Conservation (phyloP, 1,140 invertebrate species). For the Macrocentrus cingulum region DNA sequence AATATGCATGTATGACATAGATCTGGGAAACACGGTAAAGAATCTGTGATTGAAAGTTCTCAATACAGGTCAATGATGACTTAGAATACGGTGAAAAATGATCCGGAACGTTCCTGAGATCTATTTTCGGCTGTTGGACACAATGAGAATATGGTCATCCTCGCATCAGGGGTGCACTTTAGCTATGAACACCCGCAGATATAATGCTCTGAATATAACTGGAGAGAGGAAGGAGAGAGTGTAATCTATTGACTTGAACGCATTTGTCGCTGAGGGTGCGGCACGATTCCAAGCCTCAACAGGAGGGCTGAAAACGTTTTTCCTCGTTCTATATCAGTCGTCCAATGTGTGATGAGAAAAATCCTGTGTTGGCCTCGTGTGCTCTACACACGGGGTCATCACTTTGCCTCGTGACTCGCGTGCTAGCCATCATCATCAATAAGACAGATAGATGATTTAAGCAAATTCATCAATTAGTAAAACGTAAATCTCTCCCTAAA, state of each 20-base stretch:
- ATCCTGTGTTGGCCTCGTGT: background rate
- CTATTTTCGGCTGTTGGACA: background rate
- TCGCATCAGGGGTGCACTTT: slow-evolving; percentile 15
- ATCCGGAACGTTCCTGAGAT: background rate
- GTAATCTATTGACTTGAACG: slow-evolving; percentile 14
- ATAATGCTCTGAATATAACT: slow-evolving; percentile 26
- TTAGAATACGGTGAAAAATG: slow-evolving; percentile 1
- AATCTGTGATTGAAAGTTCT: slow-evolving; percentile 2
- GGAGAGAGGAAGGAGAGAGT: too few relatives aligned
- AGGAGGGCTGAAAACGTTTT: slow-evolving; percentile 18
- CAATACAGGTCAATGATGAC: slow-evolving; percentile 5
- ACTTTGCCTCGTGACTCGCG: slow-evolving; percentile 15
- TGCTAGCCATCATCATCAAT: slow-evolving; percentile 1
- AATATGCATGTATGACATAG: background rate
- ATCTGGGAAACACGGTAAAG: background rate
- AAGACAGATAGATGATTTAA: too few relatives aligned
- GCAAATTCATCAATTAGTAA: too few relatives aligned
- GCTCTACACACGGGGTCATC: too few relatives aligned
- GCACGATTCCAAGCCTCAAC: slow-evolving; percentile 15
- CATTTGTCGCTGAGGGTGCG: slow-evolving; percentile 20
- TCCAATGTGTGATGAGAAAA: slow-evolving; percentile 8
- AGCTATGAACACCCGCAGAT: background rate
- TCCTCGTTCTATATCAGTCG: background rate
- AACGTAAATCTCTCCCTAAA: too few relatives aligned
- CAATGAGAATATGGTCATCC: slow-evolving; percentile 1